Base-by-base conservation (phyloP, 2,113 vertebrate species). In the Platanista minor region DNA sequence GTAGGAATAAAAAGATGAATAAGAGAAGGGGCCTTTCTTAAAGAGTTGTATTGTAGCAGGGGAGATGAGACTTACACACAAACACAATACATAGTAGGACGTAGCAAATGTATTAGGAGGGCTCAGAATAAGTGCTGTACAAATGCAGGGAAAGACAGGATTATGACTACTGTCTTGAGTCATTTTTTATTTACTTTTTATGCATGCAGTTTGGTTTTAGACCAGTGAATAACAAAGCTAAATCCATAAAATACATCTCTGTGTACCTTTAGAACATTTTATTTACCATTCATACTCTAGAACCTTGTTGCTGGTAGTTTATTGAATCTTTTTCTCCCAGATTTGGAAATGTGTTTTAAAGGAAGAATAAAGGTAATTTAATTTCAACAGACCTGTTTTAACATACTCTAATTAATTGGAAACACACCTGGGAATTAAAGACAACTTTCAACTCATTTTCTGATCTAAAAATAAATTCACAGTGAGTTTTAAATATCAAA, bases 311-410 rank as follows among this genome's bases (percentile, higher is more conserved):
- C 80, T 80, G 8, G 27, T 74, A 57, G 66, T 93, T 81, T 91
- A 46, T 64, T 87, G 33, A 64, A 11, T 82, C 9, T 69, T 33
- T 93, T 92, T 80, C n/a, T 94, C 29, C n/a, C 27, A 64, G 57
- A 52, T 64, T 96, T 64, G 43, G 31, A 90, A 92, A 66, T 71
- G 39, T 87, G 43, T 80, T 69, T 15, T 61, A 75, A 94, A 86
- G 39, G 64, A 74, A 94, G 66, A 95, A 88, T 18, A 90, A 85
- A 43, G 33, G 7, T 94, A 87, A 95, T 97, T 96, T 92, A 96
- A 96, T 92, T 95, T 87, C 66, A 75, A n/a, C 75, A 96, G 87
- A 83, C 31, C 64, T 96, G 67, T 94, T 97, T 72, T 95, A 78
- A 96, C 64, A 67, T 81, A 67, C 69, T 83, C 31, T 84, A 62